Conservation (phyloP, 2,113 vertebrate genomes). For the Grammomys dolichurus region DNA sequence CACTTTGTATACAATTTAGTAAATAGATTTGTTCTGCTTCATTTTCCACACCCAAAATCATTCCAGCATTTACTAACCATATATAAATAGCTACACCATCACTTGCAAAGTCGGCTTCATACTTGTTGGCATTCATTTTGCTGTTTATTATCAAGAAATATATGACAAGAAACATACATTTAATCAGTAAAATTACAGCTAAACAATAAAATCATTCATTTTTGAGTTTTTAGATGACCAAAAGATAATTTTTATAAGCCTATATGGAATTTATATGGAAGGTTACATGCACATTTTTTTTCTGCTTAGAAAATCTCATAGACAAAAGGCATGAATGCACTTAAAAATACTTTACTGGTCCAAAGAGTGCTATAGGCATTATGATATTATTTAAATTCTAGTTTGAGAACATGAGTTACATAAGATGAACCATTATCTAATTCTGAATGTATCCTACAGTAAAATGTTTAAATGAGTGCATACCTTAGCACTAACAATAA, state of each 20-base stretch:
- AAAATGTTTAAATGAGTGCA: slow-evolving; percentile 17
- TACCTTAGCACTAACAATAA: slow-evolving; percentile 39
- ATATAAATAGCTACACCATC: neutral
- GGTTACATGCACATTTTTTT: neutral
- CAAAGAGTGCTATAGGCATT: neutral
- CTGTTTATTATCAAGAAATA: neutral
- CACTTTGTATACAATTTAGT: neutral
- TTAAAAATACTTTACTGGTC: neutral
- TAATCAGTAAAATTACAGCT: too few species aligned
- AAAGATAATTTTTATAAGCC: neutral
- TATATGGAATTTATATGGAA: neutral
- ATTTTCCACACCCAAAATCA: neutral
- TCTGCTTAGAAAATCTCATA: neutral
- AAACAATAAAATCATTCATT: neutral
- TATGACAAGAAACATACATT: neutral
- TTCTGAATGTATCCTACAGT: slow-evolving; percentile 37
- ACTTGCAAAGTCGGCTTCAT: neutral
- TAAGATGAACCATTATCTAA: neutral
- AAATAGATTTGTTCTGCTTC: neutral
- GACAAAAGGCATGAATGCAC: neutral
- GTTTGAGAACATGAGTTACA: neutral
- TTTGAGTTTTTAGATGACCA: neutral
- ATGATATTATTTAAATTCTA: slow-evolving; percentile 48
- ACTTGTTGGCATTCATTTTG: neutral
- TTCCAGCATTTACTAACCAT: neutral